Conservation (phyloP, 1,140 invertebrate species). For the Drosophila parabipectinata region DNA sequence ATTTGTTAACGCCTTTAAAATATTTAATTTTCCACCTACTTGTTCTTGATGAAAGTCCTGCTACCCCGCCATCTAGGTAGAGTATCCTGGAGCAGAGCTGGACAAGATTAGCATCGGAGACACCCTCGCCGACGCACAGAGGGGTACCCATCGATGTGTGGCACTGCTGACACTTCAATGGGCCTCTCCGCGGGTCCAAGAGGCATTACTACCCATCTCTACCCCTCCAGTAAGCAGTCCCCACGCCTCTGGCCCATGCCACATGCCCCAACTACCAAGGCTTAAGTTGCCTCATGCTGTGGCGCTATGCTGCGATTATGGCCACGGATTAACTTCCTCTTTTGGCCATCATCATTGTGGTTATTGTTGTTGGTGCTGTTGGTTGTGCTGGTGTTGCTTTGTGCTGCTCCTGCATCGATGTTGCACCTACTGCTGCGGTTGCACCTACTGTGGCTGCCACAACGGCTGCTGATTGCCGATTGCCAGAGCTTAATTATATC, state of each 20-base stretch:
- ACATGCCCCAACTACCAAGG: slow-evolving; percentile 11
- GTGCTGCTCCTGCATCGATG: slow-evolving; percentile 11
- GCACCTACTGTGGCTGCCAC: slow-evolving; percentile 11
- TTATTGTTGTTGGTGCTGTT: slow-evolving; percentile 29
- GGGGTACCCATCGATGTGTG: slow-evolving; percentile 41
- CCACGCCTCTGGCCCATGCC: slow-evolving; percentile 6
- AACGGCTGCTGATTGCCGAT: slow-evolving; percentile 9
- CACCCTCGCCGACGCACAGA: slow-evolving; percentile 36
- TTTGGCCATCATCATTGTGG: slow-evolving; percentile 44
- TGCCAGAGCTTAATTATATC: slow-evolving; percentile 28
- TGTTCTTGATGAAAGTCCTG: slow-evolving; percentile 3
- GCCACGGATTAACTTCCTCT: slow-evolving; percentile 78
- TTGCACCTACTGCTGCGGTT: not conserved
- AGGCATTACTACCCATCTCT: not conserved
- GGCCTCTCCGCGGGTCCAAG: slow-evolving; percentile 35
- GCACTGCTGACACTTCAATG: slow-evolving; percentile 76
- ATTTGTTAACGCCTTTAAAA: too few relatives aligned
- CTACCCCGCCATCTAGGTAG: not conserved
- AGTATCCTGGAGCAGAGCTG: slow-evolving; percentile 11
- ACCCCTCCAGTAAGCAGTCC: not conserved
- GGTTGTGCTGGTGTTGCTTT: slow-evolving; percentile 14
- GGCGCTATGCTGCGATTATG: slow-evolving; percentile 79
- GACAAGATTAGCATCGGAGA: slow-evolving; percentile 56
- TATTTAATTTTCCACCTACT: not conserved
- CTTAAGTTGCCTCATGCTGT: slow-evolving; percentile 71